Evolutionary conservation across 1,140 invertebrate species (phyloP), one percentile per base, ranked within the genome.

Genomic region (Steinernema feltiae): DNA sequence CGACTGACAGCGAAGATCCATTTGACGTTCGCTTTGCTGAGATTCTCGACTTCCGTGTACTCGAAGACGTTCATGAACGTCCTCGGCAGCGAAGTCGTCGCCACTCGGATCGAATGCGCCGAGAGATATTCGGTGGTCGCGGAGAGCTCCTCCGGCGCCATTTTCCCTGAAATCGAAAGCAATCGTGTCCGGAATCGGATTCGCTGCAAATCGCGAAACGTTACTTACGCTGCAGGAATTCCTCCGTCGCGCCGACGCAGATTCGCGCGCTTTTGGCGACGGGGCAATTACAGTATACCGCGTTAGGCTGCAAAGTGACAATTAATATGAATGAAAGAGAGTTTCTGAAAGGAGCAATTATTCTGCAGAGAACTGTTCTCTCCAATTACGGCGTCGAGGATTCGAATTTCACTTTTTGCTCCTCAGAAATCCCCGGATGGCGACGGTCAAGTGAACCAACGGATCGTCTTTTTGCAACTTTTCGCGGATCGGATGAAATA

Each of bases 241-340:
- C 78, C 35, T 84, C 82, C n/a, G 78, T 84, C 30, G 83, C 76
- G 15, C 48, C 46, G 63, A 71, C 70, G 48, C 82, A 84, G 17
- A 53, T 48, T 18, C 78, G 72, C 24, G 63, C 53, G 73, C 81
- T 74, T 46, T 82, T 70, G n/a, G 29, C 69, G 21, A 81, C 24
- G 21, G 82, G 80, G 70, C 81, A 82, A 71, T 83, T 83, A 70
- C 81, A 82, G 71, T 82, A 82, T 18, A 84, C 81, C 12, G 81
- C 82, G 31, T 81, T 82, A 15, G 81, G 81, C 79, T 80, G 31
- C 2, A 79, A 63, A 63, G 53, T 63, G 53, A 27, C 53, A 63
- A 63, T 63, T 63, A 63, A 46, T 46, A n/a, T n/a, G n/a, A n/a
- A n/a, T n/a, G n/a, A n/a, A n/a, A n/a, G n/a, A n/a, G n/a, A n/a